Evolutionary conservation across 1,140 invertebrate genomes (phyloP).

Genomic region (Drosophila eugracilis): DNA sequence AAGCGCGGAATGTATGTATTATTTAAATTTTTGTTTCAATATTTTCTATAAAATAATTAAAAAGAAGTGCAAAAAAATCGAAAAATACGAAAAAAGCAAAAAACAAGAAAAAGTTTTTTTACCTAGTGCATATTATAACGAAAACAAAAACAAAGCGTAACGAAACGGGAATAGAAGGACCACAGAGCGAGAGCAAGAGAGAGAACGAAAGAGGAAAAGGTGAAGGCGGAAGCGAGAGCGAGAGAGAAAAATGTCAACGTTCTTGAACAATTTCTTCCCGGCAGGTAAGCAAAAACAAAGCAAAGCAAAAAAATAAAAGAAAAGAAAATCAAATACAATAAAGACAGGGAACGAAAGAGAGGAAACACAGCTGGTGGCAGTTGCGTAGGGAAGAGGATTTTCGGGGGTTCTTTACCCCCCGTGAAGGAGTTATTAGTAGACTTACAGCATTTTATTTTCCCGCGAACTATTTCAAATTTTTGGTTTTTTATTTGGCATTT

Average conservation of each 20-base stretch:
- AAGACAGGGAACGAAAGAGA: slow-evolving; percentile 23
- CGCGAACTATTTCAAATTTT: too few species aligned
- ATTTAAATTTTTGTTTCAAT: slow-evolving; percentile 72
- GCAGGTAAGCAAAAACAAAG: slow-evolving; percentile 77
- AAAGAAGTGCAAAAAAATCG: slow-evolving; percentile 26
- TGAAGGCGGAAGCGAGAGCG: slow-evolving; percentile 52
- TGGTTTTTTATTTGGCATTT: too few species aligned
- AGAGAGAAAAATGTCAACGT: slow-evolving; percentile 83
- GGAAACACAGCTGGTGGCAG: slow-evolving; percentile 15
- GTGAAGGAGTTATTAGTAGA: background rate
- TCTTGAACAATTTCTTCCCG: slow-evolving; percentile 84
- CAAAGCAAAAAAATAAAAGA: slow-evolving; percentile 15
- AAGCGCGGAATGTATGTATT: slow-evolving; percentile 75
- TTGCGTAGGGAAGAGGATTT: background rate
- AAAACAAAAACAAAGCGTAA: slow-evolving; percentile 36
- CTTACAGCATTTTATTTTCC: too few species aligned
- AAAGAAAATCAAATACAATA: slow-evolving; percentile 18
- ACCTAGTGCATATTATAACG: slow-evolving; percentile 23
- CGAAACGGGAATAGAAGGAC: slow-evolving; percentile 33
- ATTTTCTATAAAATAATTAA: slow-evolving; percentile 39
- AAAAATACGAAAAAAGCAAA: slow-evolving; percentile 20
- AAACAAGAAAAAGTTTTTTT: slow-evolving; percentile 1
- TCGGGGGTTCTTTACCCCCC: background rate
- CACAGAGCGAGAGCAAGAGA: slow-evolving; percentile 11
- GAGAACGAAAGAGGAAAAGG: slow-evolving; percentile 11